phyloP scores from a whole-genome alignment of 2,888 invertebrate genomes.

The Drosophila yooni region DNA sequence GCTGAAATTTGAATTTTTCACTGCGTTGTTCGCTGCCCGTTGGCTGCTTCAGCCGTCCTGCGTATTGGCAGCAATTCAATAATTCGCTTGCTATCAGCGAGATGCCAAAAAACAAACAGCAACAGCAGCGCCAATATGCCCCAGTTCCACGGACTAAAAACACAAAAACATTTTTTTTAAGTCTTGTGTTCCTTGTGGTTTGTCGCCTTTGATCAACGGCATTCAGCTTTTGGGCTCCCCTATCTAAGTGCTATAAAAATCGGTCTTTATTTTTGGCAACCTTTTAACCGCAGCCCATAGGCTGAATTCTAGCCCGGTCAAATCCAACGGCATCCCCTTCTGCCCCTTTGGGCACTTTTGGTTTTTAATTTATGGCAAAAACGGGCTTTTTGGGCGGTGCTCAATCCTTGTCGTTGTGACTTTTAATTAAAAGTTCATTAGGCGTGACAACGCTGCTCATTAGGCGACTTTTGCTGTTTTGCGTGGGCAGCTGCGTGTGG shows the following conservation, averaged over 20 bases:
- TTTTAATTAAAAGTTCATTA: slow-evolving; percentile 80
- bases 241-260: slow-evolving; percentile 62
- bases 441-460: slow-evolving; percentile 71
- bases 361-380: slow-evolving; percentile 66
- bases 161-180: slow-evolving; percentile 15
- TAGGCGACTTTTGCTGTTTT: slow-evolving; percentile 52
- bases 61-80: slow-evolving; percentile 62
- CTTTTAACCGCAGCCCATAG: slow-evolving; percentile 21
- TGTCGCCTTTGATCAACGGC: slow-evolving; percentile 65
- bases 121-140: slow-evolving; percentile 10
- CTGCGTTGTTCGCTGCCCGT: slow-evolving; percentile 18
- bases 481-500: too few species aligned
- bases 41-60: slow-evolving; percentile 20
- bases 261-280: slow-evolving; percentile 48
- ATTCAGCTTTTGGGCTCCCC: slow-evolving; percentile 21
- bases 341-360: slow-evolving; percentile 28
- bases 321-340: slow-evolving; percentile 13
- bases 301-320: neutral
- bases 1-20: slow-evolving; percentile 61
- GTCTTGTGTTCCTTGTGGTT: slow-evolving; percentile 52
- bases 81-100: slow-evolving; percentile 14
- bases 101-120: slow-evolving; percentile 13
- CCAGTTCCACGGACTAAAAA: slow-evolving; percentile 16
- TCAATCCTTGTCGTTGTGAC: slow-evolving; percentile 50
- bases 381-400: slow-evolving; percentile 56